A percentile compares a stretch with the other conserved stretches of the same genome.
These are phyloP conservation scores for Spisula subtruncata DNA, from an alignment of 2,888 invertebrate genomes.

Conservation along the genomic window DNA sequence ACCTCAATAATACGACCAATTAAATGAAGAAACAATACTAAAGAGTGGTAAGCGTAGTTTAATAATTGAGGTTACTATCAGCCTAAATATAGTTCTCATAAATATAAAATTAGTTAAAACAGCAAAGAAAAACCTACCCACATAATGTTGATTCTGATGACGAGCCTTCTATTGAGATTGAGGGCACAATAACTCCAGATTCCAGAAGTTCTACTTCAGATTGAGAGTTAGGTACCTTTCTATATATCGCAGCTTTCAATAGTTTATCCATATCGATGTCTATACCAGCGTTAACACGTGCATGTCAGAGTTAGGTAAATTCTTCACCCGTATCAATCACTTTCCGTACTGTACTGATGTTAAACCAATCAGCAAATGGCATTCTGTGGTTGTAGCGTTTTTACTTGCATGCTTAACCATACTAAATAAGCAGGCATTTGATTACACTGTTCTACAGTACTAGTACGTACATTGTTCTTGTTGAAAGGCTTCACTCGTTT, in stretches of 20 bases:
- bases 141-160: conserved; percentile 58
- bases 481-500: background rate
- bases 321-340: background rate
- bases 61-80: too few species aligned
- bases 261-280: conserved; percentile 58
- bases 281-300: background rate
- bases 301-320: background rate
- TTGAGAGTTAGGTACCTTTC: conserved; percentile 67
- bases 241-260: conserved; percentile 60
- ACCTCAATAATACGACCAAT: too few species aligned
- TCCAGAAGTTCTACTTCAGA: conserved; percentile 67
- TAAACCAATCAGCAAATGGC: background rate
- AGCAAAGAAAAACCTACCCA: conserved; percentile 59
- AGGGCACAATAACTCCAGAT: conserved; percentile 51
- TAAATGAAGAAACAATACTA: too few species aligned
- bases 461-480: background rate
- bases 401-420: background rate
- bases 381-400: background rate
- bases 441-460: background rate
- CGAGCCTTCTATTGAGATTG: conserved; percentile 42
- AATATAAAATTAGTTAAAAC: background rate
- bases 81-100: too few species aligned
- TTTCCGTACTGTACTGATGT: background rate
- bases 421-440: background rate
- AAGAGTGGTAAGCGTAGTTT: too few species aligned